Evolutionary conservation across 2,888 invertebrate genomes (phyloP), one percentile per base, ranked within the genome.

Genomic region (Biston betularia): DNA sequence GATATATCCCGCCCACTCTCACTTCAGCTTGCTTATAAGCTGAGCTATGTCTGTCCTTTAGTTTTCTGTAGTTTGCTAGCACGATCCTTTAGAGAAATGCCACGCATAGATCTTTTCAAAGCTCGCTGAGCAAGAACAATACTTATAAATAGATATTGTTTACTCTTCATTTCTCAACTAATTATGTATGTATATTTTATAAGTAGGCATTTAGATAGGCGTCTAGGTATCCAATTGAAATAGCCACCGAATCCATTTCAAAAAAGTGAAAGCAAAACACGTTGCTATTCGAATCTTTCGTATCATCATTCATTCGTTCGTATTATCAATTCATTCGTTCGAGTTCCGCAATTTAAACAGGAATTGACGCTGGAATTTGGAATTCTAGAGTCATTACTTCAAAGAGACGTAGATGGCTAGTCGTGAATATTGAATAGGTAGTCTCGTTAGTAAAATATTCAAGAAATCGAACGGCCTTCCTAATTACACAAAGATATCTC

Each of bases 391-490:
- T 80, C 80, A 75, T 75, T 77, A 77, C 82, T 87, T 82, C 83
- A 85, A 85, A 87, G 85, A 83, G 79, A 77, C 77, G 49, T 49
- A 49, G 33, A 49, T 33, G 77, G 72, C 78, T 75, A 84, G 79
- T 78, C 82, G 78, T 89, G 88, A 89, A 89, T 90, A 89, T 89
- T 90, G 87, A 89, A 88, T 87, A 87, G 86, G 57, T 58, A 42
- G 77, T 80, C 77, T 84, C 78, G 84, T 84, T 87, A 83, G 80
- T 88, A 85, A 88, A 89, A 88, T 87, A 90, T 89, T 89, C 87
- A 83, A 81, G 82, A 79, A 85, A 87, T 86, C 82, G 82, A 85
- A 85, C 75, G 75, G 76, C 75, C 70, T 71, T 71, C 82, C 84
- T 88, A 88, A 88, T 86, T 87, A 86, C 81, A 79, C 75, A 42